These are phyloP conservation scores for Thinocorus orbignyianus DNA, from an alignment of 2,113 vertebrate species.

Conservation along the genomic window DNA sequence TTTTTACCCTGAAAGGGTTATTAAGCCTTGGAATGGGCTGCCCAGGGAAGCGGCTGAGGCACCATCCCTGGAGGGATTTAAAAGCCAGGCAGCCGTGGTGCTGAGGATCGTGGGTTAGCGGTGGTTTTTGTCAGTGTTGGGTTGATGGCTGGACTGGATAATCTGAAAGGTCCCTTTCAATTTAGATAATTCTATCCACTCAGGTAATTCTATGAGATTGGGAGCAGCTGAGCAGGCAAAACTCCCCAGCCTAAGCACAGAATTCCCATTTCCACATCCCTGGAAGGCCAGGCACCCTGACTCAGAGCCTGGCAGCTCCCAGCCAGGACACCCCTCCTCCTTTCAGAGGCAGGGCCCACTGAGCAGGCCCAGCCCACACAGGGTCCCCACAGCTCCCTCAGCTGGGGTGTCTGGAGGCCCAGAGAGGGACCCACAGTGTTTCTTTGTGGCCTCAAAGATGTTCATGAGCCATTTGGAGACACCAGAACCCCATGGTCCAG, in stretches of 20 bases:
- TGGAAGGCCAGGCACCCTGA: rapidly evolving
- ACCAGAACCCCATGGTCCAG: rapidly evolving
- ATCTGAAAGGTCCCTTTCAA: too few species aligned
- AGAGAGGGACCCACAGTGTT: rapidly evolving
- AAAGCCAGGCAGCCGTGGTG: too few species aligned
- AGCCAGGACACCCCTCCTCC: neutral
- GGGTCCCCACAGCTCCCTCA: neutral
- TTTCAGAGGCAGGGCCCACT: neutral
- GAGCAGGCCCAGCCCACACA: neutral
- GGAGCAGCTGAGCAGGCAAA: neutral
- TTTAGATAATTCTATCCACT: too few species aligned
- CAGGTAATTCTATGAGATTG: too few species aligned
- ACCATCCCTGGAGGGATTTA: too few species aligned
- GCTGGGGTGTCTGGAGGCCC: too few species aligned
- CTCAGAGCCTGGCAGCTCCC: neutral
- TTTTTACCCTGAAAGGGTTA: too few species aligned
- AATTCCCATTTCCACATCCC: neutral
- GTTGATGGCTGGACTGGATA: too few species aligned
- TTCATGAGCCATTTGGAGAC: neutral
- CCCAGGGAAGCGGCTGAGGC: too few species aligned
- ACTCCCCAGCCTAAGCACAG: neutral
- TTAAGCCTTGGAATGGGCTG: too few species aligned
- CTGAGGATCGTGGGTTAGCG: too few species aligned
- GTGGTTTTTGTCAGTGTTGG: too few species aligned
- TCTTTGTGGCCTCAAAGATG: neutral